These are phyloP conservation scores for Neosilurus mollespiculum DNA, from an alignment of 2,797 vertebrate genomes.

Conservation along the genomic window DNA sequence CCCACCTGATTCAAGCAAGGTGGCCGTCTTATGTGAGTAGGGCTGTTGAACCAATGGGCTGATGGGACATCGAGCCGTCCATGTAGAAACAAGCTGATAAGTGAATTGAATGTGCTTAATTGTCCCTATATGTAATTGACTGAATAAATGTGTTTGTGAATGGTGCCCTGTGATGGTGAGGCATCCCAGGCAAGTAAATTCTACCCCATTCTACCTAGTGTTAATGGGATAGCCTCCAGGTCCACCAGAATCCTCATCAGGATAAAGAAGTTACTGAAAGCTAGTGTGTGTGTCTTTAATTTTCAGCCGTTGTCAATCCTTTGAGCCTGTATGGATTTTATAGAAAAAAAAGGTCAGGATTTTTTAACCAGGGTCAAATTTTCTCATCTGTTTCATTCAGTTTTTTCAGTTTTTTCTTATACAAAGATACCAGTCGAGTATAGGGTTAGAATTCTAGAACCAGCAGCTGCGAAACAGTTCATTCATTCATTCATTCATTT, in stretches of 20 bases:
- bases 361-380: too few relatives aligned
- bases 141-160: neutral
- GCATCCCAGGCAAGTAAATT: neutral
- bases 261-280: constrained; percentile 1
- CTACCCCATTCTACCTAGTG: neutral
- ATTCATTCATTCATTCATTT: too few relatives aligned
- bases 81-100: neutral
- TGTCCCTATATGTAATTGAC: neutral
- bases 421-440: too few relatives aligned
- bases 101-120: neutral
- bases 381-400: too few relatives aligned
- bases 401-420: too few relatives aligned
- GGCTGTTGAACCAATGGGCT: too few relatives aligned
- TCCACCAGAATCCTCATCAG: neutral
- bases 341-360: too few relatives aligned
- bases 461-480: too few relatives aligned
- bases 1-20: too few relatives aligned
- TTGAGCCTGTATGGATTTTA: constrained; percentile 11
- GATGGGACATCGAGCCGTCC: too few relatives aligned
- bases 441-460: too few relatives aligned
- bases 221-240: neutral
- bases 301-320: constrained; percentile 28
- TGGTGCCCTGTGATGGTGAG: neutral
- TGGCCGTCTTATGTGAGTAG: too few relatives aligned
- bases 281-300: neutral